A percentile compares a stretch with the other conserved stretches of the same genome.
These are phyloP conservation scores for Ceyx melanurus DNA, from an alignment of 2,113 vertebrate genomes.

Conservation along the genomic window DNA sequence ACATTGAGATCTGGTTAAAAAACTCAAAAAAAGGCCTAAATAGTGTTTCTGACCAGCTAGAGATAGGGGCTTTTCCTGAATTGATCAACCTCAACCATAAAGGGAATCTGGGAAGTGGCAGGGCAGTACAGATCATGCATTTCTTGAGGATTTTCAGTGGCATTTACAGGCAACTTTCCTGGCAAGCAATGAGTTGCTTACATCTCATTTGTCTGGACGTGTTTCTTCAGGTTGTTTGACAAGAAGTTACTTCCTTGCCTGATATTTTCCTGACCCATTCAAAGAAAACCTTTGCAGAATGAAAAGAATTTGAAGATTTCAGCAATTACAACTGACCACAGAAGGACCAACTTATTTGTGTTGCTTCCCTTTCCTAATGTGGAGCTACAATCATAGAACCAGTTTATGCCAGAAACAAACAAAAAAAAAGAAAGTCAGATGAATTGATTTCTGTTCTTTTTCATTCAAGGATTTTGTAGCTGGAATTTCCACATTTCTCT, in stretches of 20 bases:
- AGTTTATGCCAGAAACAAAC: not conserved
- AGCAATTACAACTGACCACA: not conserved
- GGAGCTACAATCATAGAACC: not conserved
- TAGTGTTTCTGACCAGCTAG: not conserved
- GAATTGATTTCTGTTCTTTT: not conserved
- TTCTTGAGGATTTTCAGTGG: constrained; percentile 16
- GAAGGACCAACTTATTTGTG: constrained; percentile 14
- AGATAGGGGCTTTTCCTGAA: not conserved
- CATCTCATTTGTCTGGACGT: not conserved
- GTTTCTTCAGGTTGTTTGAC: constrained; percentile 42
- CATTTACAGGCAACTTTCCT: constrained; percentile 14
- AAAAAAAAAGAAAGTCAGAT: not conserved
- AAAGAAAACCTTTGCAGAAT: constrained; percentile 44
- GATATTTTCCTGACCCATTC: constrained; percentile 25
- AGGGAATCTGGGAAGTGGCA: not conserved
- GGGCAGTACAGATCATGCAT: not conserved
- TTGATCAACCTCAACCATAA: not conserved
- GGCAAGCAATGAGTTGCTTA: not conserved
- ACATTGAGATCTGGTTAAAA: not conserved
- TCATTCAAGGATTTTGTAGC: not conserved
- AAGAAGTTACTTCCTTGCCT: constrained; percentile 35
- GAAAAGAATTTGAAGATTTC: constrained; percentile 34
- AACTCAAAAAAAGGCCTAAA: not conserved
- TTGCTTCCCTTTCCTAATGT: not conserved
- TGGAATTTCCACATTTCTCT: constrained; percentile 11